Evolutionary conservation across 2,113 vertebrate species (phyloP), one percentile per base, ranked within the genome.

Genomic region (Capricornis sumatraensis): DNA sequence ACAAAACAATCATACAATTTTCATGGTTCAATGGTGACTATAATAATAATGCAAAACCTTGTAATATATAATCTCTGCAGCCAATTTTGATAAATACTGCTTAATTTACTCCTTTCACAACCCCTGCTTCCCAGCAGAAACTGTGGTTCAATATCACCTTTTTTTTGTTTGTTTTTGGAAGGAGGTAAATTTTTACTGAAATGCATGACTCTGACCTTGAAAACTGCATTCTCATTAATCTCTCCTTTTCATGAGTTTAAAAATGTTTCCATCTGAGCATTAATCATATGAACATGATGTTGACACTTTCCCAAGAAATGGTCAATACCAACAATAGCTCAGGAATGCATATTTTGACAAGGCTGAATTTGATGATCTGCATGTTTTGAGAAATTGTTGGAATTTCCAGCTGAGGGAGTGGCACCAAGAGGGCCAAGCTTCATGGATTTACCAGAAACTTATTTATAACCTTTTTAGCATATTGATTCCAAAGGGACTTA

Each of bases 181-280:
- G 45, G 62, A 86, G 33, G 43, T 95, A 47, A 87, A 52, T 23
- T 97, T 94, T 76, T 62, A 89, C 50, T 95, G 71, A 95, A 85
- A 86, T 90, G 21, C 27, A 36, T 85, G 45, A 57, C 27, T 71
- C 40, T 92, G 45, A 98, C n/a, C 95, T 96, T 91, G 62, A 87
- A 94, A 67, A 89, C 30, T 9, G 28, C 3, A 40, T 96, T 93
- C 87, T 93, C 81, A 88, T 92, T 97, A 91, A 95, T 97, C 94
- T 97, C n/a, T 85, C 58, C 43, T 85, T 97, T 95, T 97, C 12
- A 25, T 17, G 23, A 87, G 86, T 87, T 94, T 94, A 93, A 91
- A 97, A 97, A 91, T 13, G 40, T 97, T 97, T 97, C 94, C 94
- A 92, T 96, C 82, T 89, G 94, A 95, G 40, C 76, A 91, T 36